Evolutionary conservation across 2,888 invertebrate genomes (phyloP).

Genomic region (Eulithis testata): DNA sequence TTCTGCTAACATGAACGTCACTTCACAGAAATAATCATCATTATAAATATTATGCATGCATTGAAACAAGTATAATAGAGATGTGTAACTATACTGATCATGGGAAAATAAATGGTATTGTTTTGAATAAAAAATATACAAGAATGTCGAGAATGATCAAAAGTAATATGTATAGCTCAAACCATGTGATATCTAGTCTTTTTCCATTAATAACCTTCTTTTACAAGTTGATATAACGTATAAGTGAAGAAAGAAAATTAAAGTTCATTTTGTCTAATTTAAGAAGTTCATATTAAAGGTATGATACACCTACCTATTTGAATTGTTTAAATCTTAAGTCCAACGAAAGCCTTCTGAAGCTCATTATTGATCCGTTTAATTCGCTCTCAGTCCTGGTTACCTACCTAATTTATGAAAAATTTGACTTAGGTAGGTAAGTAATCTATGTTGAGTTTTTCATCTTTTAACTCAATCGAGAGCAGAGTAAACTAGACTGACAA

Average conservation of each 20-base stretch:
- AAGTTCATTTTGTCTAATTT: constrained; percentile 26
- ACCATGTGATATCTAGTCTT: constrained; percentile 84
- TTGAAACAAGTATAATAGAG: constrained; percentile 29
- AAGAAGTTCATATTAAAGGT: constrained; percentile 20
- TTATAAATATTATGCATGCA: constrained; percentile 21
- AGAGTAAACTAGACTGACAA: constrained; percentile 23
- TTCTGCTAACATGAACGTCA: constrained; percentile 50
- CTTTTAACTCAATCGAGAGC: constrained; percentile 17
- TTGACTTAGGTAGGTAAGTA: neutral
- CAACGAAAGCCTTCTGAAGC: constrained; percentile 17
- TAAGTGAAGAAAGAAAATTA: constrained; percentile 26
- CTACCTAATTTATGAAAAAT: neutral
- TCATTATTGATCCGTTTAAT: constrained; percentile 16
- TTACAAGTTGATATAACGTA: constrained; percentile 40
- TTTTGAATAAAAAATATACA: constrained; percentile 48
- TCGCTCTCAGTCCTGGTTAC: constrained; percentile 9
- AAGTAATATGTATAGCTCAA: constrained; percentile 75
- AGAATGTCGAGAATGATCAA: constrained; percentile 57
- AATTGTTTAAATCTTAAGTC: constrained; percentile 4
- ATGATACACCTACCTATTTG: constrained; percentile 17
- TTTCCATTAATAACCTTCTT: constrained; percentile 68
- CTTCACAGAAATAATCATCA: constrained; percentile 23
- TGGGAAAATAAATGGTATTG: constrained; percentile 28
- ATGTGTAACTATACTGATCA: constrained; percentile 50
- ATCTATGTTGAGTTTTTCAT: neutral